Base-by-base conservation (phyloP, 2,113 vertebrate genomes). In the Meles meles region DNA sequence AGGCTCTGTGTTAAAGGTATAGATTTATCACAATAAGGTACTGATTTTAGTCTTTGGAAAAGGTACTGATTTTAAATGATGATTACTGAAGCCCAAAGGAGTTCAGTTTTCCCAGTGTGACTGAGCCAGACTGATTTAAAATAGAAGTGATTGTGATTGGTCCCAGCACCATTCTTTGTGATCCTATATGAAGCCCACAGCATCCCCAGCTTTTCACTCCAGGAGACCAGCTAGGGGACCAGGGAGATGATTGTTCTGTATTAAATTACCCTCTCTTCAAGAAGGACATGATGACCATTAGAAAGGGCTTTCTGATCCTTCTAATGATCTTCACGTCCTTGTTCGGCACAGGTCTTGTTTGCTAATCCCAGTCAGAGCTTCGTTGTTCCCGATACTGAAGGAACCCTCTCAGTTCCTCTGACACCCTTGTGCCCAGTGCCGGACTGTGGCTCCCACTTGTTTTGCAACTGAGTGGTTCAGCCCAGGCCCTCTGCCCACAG, bases 401-500 rank as follows among this genome's bases (percentile, higher is more conserved):
- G 21, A 11, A 71, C 15, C 13, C 34, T 65, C 29, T 39, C 55
- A 0, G 31, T n/a, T 44, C 39, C 59, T 21, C n/a, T 3, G 20
- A 20, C 1, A 65, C 18, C 10, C 47, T 71, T 13, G 10, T 29
- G 67, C 42, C 87, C 29, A 72, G 5, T 27, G 23, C 7, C 7
- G 11, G 25, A 49, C 37, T 29, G 23, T 1, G 57, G 14, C 34
- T 47, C 23, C 17, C 52, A 37, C 34, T 39, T 69, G 57, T 12
- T 84, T 83, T 76, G 21, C 8, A 0, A 15, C 20, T 11, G 9
- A 2, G 12, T 42, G 31, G 67, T 44, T 12, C n/a, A 21, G 13
- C 27, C 11, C 0, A 0, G 3, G 1, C 3, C 27, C 27, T 80
- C 25, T 25, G 42, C 86, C 72, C 57, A 37, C 34, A 55, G 21